Conservation (phyloP, 2,888 invertebrate species). For the Schrankia costaestrigalis region DNA sequence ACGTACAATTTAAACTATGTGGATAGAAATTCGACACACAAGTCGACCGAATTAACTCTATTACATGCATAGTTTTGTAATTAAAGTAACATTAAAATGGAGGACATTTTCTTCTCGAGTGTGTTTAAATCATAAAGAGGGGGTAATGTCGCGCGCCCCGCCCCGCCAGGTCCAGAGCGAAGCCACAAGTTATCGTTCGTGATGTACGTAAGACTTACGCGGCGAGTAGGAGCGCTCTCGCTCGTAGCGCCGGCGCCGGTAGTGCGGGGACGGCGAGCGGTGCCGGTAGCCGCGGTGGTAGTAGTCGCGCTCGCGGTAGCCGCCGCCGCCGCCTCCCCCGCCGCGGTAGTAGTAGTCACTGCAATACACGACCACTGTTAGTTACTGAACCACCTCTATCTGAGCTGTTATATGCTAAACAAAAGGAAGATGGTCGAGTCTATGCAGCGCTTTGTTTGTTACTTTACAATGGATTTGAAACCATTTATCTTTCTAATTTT, state of each 20-base stretch:
- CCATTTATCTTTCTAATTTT: no score
- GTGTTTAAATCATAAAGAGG: no score
- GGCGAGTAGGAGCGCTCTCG: slow-evolving; percentile 90
- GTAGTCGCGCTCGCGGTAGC: slow-evolving; percentile 77
- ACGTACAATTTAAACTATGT: no score
- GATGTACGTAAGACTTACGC: slow-evolving; percentile 83
- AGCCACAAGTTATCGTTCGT: slow-evolving; percentile 33
- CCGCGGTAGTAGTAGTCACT: slow-evolving; percentile 71
- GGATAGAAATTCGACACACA: no score
- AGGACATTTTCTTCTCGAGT: no score
- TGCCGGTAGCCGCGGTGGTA: slow-evolving; percentile 79
- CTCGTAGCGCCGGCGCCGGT: slow-evolving; percentile 83
- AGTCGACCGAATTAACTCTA: no score
- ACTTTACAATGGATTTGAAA: no score
- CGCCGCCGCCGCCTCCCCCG: slow-evolving; percentile 69
- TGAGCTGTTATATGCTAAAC: not conserved
- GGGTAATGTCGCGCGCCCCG: no score
- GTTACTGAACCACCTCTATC: not conserved
- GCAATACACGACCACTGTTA: slow-evolving; percentile 6
- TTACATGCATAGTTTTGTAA: no score
- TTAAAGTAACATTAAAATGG: no score
- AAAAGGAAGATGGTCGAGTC: not conserved
- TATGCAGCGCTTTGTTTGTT: no score
- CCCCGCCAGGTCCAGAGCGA: no score
- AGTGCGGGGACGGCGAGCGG: slow-evolving; percentile 87